Conservation (phyloP, 2,888 invertebrate genomes). For the Eupithecia centaureata region DNA sequence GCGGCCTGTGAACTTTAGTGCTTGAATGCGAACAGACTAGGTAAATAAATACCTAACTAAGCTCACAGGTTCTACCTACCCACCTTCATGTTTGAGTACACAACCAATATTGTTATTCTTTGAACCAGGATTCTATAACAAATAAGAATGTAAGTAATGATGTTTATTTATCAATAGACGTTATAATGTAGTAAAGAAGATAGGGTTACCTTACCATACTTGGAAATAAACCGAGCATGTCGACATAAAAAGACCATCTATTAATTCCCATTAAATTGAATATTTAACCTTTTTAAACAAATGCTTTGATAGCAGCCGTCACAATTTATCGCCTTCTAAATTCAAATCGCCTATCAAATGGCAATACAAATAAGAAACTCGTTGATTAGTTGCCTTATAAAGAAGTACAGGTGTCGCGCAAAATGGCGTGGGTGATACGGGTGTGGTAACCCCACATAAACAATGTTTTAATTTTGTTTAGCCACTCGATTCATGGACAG, state of each 20-base stretch:
- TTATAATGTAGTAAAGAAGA: not conserved
- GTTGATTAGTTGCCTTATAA: constrained; percentile 47
- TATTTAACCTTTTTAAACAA: constrained; percentile 8
- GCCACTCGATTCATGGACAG: constrained; percentile 60
- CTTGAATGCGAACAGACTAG: constrained; percentile 25
- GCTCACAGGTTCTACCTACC: not conserved
- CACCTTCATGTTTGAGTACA: not conserved
- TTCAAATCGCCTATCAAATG: constrained; percentile 31
- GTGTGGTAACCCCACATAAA: constrained; percentile 67
- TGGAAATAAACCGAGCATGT: not conserved
- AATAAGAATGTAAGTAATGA: not conserved
- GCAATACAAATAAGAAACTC: constrained; percentile 41
- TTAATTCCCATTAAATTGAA: constrained; percentile 7
- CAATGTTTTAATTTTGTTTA: constrained; percentile 61
- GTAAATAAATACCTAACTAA: constrained; percentile 1
- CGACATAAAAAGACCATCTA: not conserved
- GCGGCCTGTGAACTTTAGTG: constrained; percentile 40
- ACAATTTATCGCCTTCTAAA: constrained; percentile 21
- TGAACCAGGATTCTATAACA: not conserved
- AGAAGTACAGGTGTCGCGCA: constrained; percentile 42
- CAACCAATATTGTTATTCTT: not conserved
- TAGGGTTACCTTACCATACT: not conserved
- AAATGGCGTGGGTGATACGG: constrained; percentile 67
- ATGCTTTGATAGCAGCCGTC: constrained; percentile 25
- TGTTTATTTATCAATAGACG: no score